Base-by-base conservation (phyloP, 1,140 invertebrate genomes). In the Phthorimaea operculella region DNA sequence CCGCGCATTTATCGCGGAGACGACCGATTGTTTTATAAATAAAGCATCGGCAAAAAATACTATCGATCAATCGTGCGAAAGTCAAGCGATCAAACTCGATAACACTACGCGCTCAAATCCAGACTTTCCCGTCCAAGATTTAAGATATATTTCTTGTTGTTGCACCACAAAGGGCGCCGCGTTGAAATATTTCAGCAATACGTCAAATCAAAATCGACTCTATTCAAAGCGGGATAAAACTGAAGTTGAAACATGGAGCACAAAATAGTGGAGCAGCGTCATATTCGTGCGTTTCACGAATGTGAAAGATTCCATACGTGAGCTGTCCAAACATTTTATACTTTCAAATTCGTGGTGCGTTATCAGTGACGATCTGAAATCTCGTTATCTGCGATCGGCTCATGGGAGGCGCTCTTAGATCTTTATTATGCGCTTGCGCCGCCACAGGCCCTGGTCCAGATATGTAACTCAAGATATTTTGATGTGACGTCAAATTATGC, bases 11-110 rank as follows among this genome's bases (percentile, higher is more conserved):
- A 82, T 81, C 71, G 73, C 72, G 68, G 66, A 70, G 67, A 77
- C 70, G 72, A 77, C 80, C 81, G 72, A 85, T 84, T 84, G 81
- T 84, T 83, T 84, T 84, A 84, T 83, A 83, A 84, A 83, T 81
- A 81, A 79, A 81, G 68, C 67, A 58, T 60, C 62, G 65, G 75
- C 78, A 85, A 85, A 85, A 85, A 85, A 83, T 82, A 82, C 81
- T 82, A 85, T 79, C 79, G 77, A 85, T 85, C 81, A 85, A 85
- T 85, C 78, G 79, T 79, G 79, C 79, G 81, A 85, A 85, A 79
- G 72, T 72, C 76, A 60, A 71, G 64, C 66, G 79, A 82, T 82
- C 68, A 63, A 59, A 58, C 57, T 61, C 70, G 76, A 80, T 81
- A 80, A 63, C 59, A 54, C 39, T 28, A 12, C 58, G 55, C 42